These are phyloP conservation scores for Porites lutea DNA, from an alignment of 64 coral and sea anemone genomes.

Conservation along the genomic window DNA sequence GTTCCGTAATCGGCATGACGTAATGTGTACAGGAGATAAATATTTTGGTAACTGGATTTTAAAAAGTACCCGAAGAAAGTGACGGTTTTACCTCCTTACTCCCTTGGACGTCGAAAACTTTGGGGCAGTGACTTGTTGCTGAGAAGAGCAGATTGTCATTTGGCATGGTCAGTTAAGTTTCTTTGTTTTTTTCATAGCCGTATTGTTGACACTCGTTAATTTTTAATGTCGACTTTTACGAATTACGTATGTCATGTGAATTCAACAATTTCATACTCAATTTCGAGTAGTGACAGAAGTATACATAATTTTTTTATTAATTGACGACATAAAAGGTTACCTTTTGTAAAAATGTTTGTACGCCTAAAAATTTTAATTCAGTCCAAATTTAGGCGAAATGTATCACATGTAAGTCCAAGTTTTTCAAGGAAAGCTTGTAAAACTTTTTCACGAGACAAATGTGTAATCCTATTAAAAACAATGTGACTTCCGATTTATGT, in stretches of 20 bases:
- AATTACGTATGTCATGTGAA: conserved; percentile 10
- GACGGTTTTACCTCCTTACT: no score
- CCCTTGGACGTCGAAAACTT: not conserved
- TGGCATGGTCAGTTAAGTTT: conserved; percentile 13
- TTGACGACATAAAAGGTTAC: not conserved
- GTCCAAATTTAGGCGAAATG: not conserved
- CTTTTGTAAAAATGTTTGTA: not conserved
- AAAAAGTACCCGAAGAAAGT: no score
- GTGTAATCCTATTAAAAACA: conserved; percentile 20
- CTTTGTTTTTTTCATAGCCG: conserved; percentile 1
- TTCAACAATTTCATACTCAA: not conserved
- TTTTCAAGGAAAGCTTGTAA: not conserved
- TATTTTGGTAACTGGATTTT: not conserved
- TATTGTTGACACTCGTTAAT: conserved; percentile 7
- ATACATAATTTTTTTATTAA: not conserved
- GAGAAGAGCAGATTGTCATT: not conserved
- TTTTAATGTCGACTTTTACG: not conserved
- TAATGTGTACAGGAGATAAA: not conserved
- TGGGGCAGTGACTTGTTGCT: not conserved
- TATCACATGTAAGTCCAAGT: not conserved
- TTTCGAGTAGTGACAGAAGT: not conserved
- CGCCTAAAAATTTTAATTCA: not conserved
- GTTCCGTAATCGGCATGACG: not conserved
- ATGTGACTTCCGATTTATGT: not conserved
- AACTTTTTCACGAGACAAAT: not conserved